Percentiles rank a stretch among this genome's conserved stretches.
Evolutionary conservation across 37 sponge, comb jelly and placozoan species (phyloP).

Genomic region (Cladorhizidae sp.): DNA sequence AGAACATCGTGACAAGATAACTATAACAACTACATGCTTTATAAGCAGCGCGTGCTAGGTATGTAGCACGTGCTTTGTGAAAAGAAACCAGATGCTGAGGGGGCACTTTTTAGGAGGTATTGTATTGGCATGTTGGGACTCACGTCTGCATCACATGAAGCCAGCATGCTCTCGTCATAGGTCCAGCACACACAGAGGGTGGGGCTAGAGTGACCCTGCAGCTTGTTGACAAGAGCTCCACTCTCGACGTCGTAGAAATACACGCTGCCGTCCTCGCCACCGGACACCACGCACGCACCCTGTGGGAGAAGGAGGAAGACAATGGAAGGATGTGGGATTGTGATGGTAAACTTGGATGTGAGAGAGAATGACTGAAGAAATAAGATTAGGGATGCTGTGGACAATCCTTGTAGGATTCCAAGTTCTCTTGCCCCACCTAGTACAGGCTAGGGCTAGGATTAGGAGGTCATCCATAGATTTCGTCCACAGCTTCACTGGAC

Average conservation of each 20-base stretch:
- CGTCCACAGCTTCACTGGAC: too few species aligned
- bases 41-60: too few species aligned
- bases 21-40: too few species aligned
- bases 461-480: too few species aligned
- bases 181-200: conserved; percentile 82
- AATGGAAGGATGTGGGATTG: neutral
- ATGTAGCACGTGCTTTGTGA: too few species aligned
- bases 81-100: too few species aligned
- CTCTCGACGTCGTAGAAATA: conserved; percentile 88
- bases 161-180: conserved; percentile 94
- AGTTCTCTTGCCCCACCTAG: too few species aligned
- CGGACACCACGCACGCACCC: conserved; percentile 82
- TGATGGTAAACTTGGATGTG: too few species aligned
- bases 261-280: conserved; percentile 83
- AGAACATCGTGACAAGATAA: conserved; percentile 6
- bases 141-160: conserved; percentile 83
- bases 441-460: too few species aligned
- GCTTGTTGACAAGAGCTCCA: conserved; percentile 68
- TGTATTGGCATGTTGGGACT: neutral
- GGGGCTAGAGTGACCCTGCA: conserved; percentile 87
- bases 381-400: neutral
- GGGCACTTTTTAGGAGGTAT: too few species aligned
- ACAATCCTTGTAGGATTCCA: too few species aligned
- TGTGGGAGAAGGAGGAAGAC: neutral
- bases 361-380: neutral